These are phyloP conservation scores for Rhogogaster chlorosoma DNA, from an alignment of 2,888 invertebrate species.

Conservation along the genomic window DNA sequence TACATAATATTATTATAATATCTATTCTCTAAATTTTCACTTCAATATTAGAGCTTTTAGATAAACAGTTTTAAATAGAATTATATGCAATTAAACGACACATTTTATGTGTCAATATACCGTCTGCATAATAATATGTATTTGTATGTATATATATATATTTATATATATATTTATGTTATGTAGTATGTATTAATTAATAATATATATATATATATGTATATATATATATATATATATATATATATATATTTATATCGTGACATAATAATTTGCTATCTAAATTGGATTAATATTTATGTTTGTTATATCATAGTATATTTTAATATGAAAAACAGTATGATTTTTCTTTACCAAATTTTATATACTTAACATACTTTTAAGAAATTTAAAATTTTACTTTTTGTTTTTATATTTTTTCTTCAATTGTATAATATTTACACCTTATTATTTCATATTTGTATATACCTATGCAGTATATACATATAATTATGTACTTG, in stretches of 20 bases:
- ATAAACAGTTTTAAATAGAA: background rate
- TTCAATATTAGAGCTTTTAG: constrained; percentile 15
- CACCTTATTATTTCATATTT: constrained; percentile 1
- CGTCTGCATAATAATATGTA: constrained; percentile 4
- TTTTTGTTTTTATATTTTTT: background rate
- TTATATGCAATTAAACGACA: constrained; percentile 33
- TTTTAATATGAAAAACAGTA: constrained; percentile 29
- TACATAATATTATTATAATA: background rate
- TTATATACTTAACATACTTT: background rate
- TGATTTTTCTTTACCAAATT: constrained; percentile 19
- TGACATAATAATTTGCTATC: constrained; percentile 45
- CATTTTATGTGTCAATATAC: constrained; percentile 31
- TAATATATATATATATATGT: background rate
- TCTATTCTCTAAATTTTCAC: constrained; percentile 10
- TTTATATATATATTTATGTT: background rate
- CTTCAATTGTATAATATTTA: constrained; percentile 14
- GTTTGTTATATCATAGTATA: constrained; percentile 28
- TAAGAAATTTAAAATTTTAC: background rate
- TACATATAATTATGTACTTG: background rate
- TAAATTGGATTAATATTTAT: constrained; percentile 18
- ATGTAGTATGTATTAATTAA: background rate
- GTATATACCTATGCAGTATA: background rate
- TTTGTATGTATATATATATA: background rate
- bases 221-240: background rate
- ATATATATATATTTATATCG: background rate